A percentile compares a stretch with the other conserved stretches of the same genome.
These are phyloP conservation scores for Anthopleura sola DNA, from an alignment of 64 coral and sea anemone genomes.

Conservation along the genomic window DNA sequence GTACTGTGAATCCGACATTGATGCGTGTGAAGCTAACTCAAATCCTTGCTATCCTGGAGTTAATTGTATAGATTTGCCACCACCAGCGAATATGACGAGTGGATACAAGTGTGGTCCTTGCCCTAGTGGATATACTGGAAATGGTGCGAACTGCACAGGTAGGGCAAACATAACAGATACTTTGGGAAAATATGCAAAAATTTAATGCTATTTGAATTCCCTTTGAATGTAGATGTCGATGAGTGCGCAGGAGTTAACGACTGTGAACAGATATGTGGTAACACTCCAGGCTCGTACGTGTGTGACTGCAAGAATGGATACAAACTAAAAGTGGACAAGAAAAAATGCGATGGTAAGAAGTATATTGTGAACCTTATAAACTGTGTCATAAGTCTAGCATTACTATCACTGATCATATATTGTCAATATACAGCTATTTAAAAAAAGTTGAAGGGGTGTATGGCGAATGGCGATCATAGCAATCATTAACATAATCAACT, in stretches of 20 bases:
- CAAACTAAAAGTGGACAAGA: slow-evolving; percentile 22
- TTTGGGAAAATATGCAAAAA: slow-evolving; percentile 23
- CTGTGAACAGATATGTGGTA: slow-evolving; percentile 20
- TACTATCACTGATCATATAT: too few species aligned
- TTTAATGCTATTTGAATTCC: neutral
- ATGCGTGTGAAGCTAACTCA: slow-evolving; percentile 25
- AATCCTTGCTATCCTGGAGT: slow-evolving; percentile 38
- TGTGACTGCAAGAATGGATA: slow-evolving; percentile 37
- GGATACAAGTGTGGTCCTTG: slow-evolving; percentile 38
- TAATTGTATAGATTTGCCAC: neutral
- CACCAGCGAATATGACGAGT: slow-evolving; percentile 20
- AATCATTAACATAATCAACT: too few species aligned
- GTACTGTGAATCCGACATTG: slow-evolving; percentile 27
- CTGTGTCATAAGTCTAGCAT: too few species aligned
- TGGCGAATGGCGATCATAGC: neutral
- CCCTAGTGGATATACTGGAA: slow-evolving; percentile 24
- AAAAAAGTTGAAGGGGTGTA: too few species aligned
- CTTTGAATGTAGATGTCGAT: slow-evolving; percentile 21
- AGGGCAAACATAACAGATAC: neutral
- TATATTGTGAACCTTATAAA: too few species aligned
- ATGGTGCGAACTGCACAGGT: slow-evolving; percentile 35
- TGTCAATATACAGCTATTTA: too few species aligned
- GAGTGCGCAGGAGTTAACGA: slow-evolving; percentile 2
- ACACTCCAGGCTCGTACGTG: slow-evolving; percentile 39
- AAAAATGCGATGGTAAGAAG: slow-evolving; percentile 30